Evolutionary conservation across 2,888 invertebrate genomes (phyloP), one percentile per base, ranked within the genome.

Genomic region (Dicycla oo): DNA sequence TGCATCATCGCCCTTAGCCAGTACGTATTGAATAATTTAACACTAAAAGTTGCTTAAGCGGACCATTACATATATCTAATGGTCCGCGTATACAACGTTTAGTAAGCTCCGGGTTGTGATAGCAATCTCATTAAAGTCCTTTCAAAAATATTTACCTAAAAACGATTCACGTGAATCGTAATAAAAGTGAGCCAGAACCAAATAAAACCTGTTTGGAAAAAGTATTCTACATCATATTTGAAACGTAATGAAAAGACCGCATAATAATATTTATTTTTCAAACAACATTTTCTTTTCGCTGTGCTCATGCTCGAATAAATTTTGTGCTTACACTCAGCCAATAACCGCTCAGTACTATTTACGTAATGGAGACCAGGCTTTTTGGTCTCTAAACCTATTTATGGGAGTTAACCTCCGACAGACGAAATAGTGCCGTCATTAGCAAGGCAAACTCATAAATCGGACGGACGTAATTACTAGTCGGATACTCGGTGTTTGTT

Each of bases 391-490:
- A 72, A 79, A 66, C 54, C 69, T 81, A 77, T 81, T 77, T 66
- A 77, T 60, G 51, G 54, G 38, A 47, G 56, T 63, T 58, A 72
- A 67, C 38, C 73, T 69, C 62, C 56, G 53, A 60, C 71, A 72
- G 57, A 40, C 63, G 63, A 80, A 72, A 81, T 78, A 78, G 66
- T 66, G 58, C 58, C 63, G 51, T 78, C 47, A 78, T 77, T 80
- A 81, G 66, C 78, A 66, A 81, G 69, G 58, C 72, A 77, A 72
- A 81, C 72, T 72, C 78, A 77, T 77, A 80, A 77, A 77, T 77
- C 78, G 80, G 58, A 58, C 51, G 75, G 62, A 67, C 58, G 78
- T 78, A 72, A 81, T 78, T 78, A 78, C 69, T 56, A 56, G 62
- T 54, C 69, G 62, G 69, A 72, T 77, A 77, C 54, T 77, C 20